Percentiles rank a stretch among this genome's conserved stretches.
phyloP scores from a whole-genome alignment of 2,888 invertebrate genomes.

The Listrodromus nycthemerus region DNA sequence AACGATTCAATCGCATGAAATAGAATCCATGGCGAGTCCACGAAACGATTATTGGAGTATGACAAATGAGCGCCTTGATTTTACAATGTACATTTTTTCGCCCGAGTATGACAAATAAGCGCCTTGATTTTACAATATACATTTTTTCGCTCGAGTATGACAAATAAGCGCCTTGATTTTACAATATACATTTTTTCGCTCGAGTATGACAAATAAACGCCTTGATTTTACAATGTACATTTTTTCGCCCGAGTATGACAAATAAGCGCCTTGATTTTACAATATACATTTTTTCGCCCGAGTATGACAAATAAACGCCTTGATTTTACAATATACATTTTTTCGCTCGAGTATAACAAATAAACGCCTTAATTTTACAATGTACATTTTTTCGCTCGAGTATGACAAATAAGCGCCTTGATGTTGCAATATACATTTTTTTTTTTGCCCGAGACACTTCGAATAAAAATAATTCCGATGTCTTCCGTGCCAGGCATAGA shows the following conservation, averaged over 20 bases:
- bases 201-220: no score
- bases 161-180: not conserved
- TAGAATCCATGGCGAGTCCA: not conserved
- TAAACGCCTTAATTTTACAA: not conserved
- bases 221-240: not conserved
- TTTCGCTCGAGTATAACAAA: no score
- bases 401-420: not conserved
- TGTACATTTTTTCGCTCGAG: slow-evolving; percentile 3
- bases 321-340: not conserved
- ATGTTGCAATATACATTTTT: not conserved
- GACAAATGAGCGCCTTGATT: not conserved
- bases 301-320: not conserved
- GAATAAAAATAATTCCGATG: not conserved
- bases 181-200: not conserved
- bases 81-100: not conserved
- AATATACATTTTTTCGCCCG: not conserved
- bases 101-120: not conserved
- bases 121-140: not conserved
- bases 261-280: not conserved
- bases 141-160: no score
- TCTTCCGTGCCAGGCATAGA: slow-evolving; percentile 42
- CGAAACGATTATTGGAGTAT: slow-evolving; percentile 14
- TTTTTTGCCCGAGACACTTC: not conserved
- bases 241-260: not conserved
- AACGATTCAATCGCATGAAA: not conserved